phyloP scores from a whole-genome alignment of 2,797 vertebrate genomes.

The Oreonectes daqikongensis region DNA sequence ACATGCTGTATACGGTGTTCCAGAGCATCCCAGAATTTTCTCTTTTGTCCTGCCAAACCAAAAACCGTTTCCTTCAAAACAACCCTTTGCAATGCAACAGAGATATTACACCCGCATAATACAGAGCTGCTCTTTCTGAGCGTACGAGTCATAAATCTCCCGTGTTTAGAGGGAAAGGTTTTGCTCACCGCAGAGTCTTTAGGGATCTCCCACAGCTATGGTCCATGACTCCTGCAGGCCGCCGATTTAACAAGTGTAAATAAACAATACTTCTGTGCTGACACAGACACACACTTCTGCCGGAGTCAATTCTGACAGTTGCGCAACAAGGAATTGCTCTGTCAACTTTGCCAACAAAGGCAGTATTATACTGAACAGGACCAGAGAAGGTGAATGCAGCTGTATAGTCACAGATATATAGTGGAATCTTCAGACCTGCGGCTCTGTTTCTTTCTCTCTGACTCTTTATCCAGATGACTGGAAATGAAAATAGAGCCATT shows the following conservation, averaged over 20 bases:
- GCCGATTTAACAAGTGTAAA: constrained; percentile 34
- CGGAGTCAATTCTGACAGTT: constrained; percentile 18
- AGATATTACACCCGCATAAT: neutral
- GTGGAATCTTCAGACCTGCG: constrained; percentile 20
- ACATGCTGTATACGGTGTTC: neutral
- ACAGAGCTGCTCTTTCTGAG: constrained; percentile 4
- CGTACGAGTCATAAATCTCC: constrained; percentile 31
- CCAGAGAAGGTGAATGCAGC: constrained; percentile 30
- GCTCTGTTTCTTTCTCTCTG: constrained; percentile 9
- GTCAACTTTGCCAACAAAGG: constrained; percentile 54
- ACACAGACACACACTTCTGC: constrained; percentile 32
- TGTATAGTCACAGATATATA: constrained; percentile 32
- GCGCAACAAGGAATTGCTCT: constrained; percentile 49
- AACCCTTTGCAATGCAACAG: neutral
- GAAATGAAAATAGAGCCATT: constrained; percentile 53
- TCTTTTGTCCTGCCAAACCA: too few relatives aligned
- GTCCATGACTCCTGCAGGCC: constrained; percentile 23
- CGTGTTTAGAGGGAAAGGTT: constrained; percentile 30
- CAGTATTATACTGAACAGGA: constrained; percentile 49
- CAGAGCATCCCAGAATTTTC: neutral
- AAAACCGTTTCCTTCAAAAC: neutral
- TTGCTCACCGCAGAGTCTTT: constrained; percentile 19
- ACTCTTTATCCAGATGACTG: constrained; percentile 53
- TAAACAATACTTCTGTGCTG: constrained; percentile 30
- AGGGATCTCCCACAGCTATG: constrained; percentile 15